Conservation (phyloP, 2,797 vertebrate species). For the Pangasius larnaudii region DNA sequence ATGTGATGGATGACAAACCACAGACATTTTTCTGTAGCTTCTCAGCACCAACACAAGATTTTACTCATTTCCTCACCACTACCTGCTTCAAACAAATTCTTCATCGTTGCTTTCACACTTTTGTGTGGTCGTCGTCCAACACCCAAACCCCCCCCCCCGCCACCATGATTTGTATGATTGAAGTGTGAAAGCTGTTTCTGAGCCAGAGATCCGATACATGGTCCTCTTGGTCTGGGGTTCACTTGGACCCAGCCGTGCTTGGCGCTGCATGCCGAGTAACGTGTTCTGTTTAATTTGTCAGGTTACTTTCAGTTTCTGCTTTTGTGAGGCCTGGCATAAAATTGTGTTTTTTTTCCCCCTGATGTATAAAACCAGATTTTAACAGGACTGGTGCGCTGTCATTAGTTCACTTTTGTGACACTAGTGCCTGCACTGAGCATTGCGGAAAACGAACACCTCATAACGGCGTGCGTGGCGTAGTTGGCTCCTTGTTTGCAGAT, state of each 20-base stretch:
- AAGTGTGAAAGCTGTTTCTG: neutral
- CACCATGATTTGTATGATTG: too few relatives aligned
- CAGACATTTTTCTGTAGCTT: neutral
- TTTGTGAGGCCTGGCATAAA: neutral
- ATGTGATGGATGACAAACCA: neutral
- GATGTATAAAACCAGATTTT: neutral
- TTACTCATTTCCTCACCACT: neutral
- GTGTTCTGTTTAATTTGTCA: neutral
- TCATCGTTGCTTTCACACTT: neutral
- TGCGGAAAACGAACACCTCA: too few relatives aligned
- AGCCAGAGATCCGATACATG: neutral
- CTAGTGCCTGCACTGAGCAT: too few relatives aligned
- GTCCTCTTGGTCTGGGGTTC: neutral
- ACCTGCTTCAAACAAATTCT: neutral
- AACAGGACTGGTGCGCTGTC: too few relatives aligned
- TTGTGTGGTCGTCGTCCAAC: too few relatives aligned
- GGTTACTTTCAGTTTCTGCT: neutral
- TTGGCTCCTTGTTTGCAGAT: neutral
- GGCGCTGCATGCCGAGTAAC: neutral
- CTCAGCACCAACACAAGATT: neutral
- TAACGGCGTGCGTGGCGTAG: too few relatives aligned
- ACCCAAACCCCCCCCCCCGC: too few relatives aligned
- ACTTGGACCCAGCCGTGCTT: neutral
- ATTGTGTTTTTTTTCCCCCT: neutral
- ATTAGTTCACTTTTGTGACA: too few relatives aligned